Percentiles rank a stretch among this genome's conserved stretches.
phyloP scores from a whole-genome alignment of 1,140 invertebrate genomes.

The Propsilocerus akamusi region DNA sequence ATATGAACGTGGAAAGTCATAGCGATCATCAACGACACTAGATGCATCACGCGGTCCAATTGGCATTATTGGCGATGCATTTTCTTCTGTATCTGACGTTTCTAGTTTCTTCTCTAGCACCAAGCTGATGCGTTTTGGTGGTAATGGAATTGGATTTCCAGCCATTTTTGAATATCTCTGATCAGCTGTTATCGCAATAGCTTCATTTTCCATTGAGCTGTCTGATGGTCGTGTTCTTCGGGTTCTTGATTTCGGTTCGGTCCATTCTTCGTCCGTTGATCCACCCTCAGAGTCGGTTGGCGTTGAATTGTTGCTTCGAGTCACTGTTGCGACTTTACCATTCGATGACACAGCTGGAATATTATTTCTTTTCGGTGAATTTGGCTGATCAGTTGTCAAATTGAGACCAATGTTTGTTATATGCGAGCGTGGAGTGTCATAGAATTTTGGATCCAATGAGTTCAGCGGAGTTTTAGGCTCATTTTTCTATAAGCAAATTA shows the following conservation, averaged over 20 bases:
- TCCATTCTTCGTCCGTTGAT: conserved; percentile 36
- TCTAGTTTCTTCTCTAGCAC: conserved; percentile 25
- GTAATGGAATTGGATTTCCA: conserved; percentile 37
- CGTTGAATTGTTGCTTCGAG: conserved; percentile 26
- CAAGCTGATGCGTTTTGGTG: conserved; percentile 47
- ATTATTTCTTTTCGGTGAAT: conserved; percentile 23
- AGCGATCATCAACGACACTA: conserved; percentile 38
- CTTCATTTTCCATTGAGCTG: conserved; percentile 33
- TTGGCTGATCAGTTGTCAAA: conserved; percentile 22
- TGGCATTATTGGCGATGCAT: conserved; percentile 19
- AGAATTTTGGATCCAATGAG: conserved; percentile 28
- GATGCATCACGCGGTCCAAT: conserved; percentile 17
- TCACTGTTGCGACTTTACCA: conserved; percentile 12
- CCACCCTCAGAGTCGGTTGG: conserved; percentile 36
- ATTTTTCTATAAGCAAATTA: conserved; percentile 8
- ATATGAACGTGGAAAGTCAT: conserved; percentile 53
- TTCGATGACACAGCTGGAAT: conserved; percentile 8
- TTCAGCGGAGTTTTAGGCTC: conserved; percentile 19
- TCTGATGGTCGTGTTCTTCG: conserved; percentile 27
- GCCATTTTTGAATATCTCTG: conserved; percentile 33
- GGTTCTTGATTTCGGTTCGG: conserved; percentile 14
- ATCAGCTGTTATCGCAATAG: conserved; percentile 33
- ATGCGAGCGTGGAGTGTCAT: conserved; percentile 30
- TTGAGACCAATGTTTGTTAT: conserved; percentile 22
- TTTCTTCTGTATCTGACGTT: conserved; percentile 19